Evolutionary conservation across 2,888 invertebrate genomes (phyloP).

Genomic region (Apamea crenata): DNA sequence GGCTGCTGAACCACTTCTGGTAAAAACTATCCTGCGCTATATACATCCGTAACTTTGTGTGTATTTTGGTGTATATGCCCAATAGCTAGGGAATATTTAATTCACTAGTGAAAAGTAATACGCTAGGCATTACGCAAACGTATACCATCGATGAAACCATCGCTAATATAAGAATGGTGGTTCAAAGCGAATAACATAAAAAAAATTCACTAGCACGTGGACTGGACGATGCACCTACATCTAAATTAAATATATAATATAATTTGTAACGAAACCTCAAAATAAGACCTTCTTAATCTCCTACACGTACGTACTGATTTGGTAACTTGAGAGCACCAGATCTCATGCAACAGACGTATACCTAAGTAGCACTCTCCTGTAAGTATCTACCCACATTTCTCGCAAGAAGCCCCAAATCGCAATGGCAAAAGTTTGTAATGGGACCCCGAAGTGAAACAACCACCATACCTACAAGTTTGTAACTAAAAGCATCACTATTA

Average conservation of each 20-base stretch:
- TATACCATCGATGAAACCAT: background rate
- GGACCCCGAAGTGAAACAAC: conserved; percentile 28
- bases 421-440: conserved; percentile 51
- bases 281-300: background rate
- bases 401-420: conserved; percentile 36
- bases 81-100: background rate
- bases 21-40: background rate
- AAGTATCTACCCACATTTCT: conserved; percentile 1
- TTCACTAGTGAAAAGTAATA: background rate
- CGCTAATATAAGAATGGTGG: background rate
- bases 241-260: background rate
- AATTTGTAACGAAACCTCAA: background rate
- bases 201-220: background rate
- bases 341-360: background rate
- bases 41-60: background rate
- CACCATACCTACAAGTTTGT: conserved; percentile 33
- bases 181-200: background rate
- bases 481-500: conserved; percentile 25
- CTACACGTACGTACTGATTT: background rate
- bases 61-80: background rate
- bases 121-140: background rate
- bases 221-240: background rate
- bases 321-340: background rate
- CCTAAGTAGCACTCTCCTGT: conserved; percentile 14
- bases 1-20: background rate